These are phyloP conservation scores for Drosophila kepulauana DNA, from an alignment of 1,140 invertebrate species.

Conservation along the genomic window DNA sequence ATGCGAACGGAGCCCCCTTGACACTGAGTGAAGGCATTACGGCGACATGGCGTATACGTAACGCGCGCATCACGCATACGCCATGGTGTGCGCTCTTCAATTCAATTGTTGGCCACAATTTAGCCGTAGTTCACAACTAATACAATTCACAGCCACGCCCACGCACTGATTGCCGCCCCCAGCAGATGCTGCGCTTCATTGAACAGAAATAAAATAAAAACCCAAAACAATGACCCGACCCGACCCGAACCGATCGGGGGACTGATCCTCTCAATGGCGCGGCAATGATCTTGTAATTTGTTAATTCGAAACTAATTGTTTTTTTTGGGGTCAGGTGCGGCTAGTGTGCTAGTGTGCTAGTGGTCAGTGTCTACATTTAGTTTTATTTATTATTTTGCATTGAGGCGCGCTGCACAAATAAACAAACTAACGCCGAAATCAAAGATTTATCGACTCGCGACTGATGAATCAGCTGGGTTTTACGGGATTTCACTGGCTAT, in stretches of 20 bases:
- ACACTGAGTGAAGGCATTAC: slow-evolving; percentile 58
- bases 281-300: slow-evolving; percentile 81
- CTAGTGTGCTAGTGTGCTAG: neutral
- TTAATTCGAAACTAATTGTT: slow-evolving; percentile 80
- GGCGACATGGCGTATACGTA: slow-evolving; percentile 64
- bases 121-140: slow-evolving; percentile 50
- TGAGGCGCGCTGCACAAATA: slow-evolving; percentile 44
- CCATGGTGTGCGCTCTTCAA: slow-evolving; percentile 23
- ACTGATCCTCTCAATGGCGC: slow-evolving; percentile 46
- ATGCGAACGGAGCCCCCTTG: slow-evolving; percentile 34
- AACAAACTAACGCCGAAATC: slow-evolving; percentile 51
- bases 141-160: slow-evolving; percentile 30
- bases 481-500: neutral
- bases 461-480: slow-evolving; percentile 17
- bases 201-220: slow-evolving; percentile 34
- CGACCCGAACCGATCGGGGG: neutral
- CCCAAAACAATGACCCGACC: slow-evolving; percentile 29
- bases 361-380: slow-evolving; percentile 12
- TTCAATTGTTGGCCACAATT: slow-evolving; percentile 17
- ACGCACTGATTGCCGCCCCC: slow-evolving; percentile 5
- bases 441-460: slow-evolving; percentile 36
- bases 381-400: slow-evolving; percentile 64
- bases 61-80: slow-evolving; percentile 62
- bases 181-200: slow-evolving; percentile 64
- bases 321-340: slow-evolving; percentile 29